Base-by-base conservation (phyloP, 2,888 invertebrate species). In the Cepaea hortensis region DNA sequence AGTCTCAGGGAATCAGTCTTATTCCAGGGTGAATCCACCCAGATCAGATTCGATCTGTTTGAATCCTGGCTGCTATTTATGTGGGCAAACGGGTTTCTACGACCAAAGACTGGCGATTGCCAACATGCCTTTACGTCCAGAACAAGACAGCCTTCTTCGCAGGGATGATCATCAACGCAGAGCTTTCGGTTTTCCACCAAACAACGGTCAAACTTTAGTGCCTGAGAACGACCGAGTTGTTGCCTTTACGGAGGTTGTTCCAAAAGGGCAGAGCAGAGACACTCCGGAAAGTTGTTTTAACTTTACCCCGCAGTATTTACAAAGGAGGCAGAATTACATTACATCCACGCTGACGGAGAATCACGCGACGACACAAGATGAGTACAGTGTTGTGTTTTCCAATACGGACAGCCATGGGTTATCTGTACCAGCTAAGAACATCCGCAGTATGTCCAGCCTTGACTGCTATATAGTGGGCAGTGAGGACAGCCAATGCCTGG, bases 221-320 rank as follows among this genome's bases (percentile, higher is more conserved):
- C 50, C 76, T 50, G 50, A 20, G 5, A 76, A 76, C 20, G 50
- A 7, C 50, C 50, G 50, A 7, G 20, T 5, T 18, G 50, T 2
- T 20, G 2, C 15, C 15, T 6, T 11, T 50, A 7, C 55, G 20
- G 55, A 77, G n/a, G 50, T n/a, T 20, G 7, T 55, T 11, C 77
- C n/a, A 55, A 76, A 20, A 6, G 55, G 2, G 5, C 9, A 73
- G 13, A 83, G 9, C n/a, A 85, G 23, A 70, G 48, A 70, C 1
- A 77, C 68, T 0, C n/a, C 9, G 1, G 85, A 85, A n/a, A 85
- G 70, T 20, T 85, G 85, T 70, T 85, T 85, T 23, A 85, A 79
- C 55, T 85, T 85, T 85, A 70, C 46, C 13, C 70, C 70, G 2
- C 65, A 70, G 55, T 85, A 79, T 55, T 11, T 85, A 15, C 15